Percentiles rank a stretch among this genome's conserved stretches.
These are phyloP conservation scores for Riptortus pedestris DNA, from an alignment of 1,140 invertebrate species.

Conservation along the genomic window DNA sequence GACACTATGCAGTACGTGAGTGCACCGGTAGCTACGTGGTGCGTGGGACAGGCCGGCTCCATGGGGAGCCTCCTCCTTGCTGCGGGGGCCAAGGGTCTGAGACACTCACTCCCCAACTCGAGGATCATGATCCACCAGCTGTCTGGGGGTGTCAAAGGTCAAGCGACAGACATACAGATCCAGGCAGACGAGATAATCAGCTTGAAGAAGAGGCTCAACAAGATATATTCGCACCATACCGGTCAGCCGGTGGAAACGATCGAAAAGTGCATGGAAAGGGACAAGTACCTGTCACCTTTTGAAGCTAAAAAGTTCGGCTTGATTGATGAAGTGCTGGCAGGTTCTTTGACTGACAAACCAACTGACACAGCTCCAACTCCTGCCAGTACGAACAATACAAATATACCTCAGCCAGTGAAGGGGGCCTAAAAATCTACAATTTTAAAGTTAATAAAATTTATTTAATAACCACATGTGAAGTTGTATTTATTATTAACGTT, in stretches of 20 bases:
- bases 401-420: too few species aligned
- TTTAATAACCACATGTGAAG: too few species aligned
- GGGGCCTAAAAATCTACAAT: too few species aligned
- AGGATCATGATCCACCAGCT: conserved; percentile 99
- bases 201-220: conserved; percentile 82
- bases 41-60: conserved; percentile 93
- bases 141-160: conserved; percentile 74
- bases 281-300: conserved; percentile 83
- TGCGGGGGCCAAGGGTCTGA: conserved; percentile 79
- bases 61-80: conserved; percentile 92
- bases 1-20: conserved; percentile 99
- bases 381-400: too few species aligned
- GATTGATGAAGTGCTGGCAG: conserved; percentile 76
- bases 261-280: conserved; percentile 75
- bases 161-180: conserved; percentile 96
- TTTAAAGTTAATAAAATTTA: too few species aligned
- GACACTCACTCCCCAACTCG: conserved; percentile 91
- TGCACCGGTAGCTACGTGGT: conserved; percentile 96
- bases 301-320: conserved; percentile 90
- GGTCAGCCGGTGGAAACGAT: conserved; percentile 64
- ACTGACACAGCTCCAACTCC: too few species aligned
- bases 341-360: too few species aligned
- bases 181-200: conserved; percentile 96
- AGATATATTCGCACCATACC: conserved; percentile 88
- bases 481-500: too few species aligned